Base-by-base conservation (phyloP, 2,888 invertebrate species). In the Caenorhabditis zanzibari region DNA sequence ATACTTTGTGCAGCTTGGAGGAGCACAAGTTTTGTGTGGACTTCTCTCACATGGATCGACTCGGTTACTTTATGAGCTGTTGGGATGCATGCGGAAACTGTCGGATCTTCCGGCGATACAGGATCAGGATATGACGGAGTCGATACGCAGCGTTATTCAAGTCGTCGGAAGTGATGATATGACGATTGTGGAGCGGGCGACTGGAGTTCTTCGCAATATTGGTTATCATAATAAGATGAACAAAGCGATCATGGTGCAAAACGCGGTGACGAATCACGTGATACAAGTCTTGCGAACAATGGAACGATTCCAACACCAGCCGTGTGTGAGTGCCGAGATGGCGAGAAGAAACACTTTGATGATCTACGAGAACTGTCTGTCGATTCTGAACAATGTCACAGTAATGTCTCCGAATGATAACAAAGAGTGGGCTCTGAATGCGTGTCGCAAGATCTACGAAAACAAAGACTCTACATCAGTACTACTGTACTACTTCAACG, bases 371-470 rank as follows among this genome's bases (percentile, higher is more conserved):
- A 68, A 82, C 44, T 77, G 77, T 38, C 69, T 82, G 0, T 54
- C 69, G 6, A 64, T 82, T n/a, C 56, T 82, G 14, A 74, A 73
- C 47, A 82, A 82, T 19, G 79, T 82, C 0, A 79, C 82, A 14
- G 19, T 52, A 6, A 82, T 82, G 82, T 28, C 74, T 0, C 63
- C 44, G 28, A 56, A 73, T 10, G 82, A 82, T 28, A 79, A 26
- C 47, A 59, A 58, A n/a, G 77, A 77, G 28, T 68, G 58, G 6
- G 82, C 82, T 0, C 12, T 56, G 19, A 56, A 73, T 16, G 82
- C 82, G 3, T 82, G 82, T 19, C 41, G 52, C 35, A 73, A 61
- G 76, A 82, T 82, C 3, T 44, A 68, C 16, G 32, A 61, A n/a
- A 79, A 82, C 52, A 19, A 52, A 1, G 73, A 74, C 4, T 52